These are phyloP conservation scores for Caenorhabditis afra DNA, from an alignment of 2,888 invertebrate genomes.

Conservation along the genomic window DNA sequence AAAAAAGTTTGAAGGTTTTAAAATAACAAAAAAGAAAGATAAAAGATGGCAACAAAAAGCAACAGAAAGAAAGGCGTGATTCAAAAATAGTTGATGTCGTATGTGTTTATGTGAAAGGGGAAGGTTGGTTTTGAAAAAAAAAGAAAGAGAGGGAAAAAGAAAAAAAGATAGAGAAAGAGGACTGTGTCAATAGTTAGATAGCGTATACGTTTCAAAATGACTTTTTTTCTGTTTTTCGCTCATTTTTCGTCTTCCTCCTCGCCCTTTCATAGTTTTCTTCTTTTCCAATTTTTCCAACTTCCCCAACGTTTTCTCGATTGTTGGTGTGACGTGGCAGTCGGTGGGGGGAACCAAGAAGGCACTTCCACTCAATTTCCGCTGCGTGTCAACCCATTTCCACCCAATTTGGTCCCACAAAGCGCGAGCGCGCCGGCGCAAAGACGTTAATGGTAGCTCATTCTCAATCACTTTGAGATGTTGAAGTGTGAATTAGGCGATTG, in stretches of 20 bases:
- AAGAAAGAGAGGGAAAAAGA: background rate
- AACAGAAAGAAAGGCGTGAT: background rate
- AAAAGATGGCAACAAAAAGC: background rate
- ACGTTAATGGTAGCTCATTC: slow-evolving; percentile 1
- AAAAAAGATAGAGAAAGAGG: background rate
- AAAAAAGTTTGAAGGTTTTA: background rate
- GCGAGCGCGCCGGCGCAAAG: too few relatives aligned
- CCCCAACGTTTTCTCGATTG: too few relatives aligned
- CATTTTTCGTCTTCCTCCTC: slow-evolving; percentile 1
- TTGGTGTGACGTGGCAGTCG: slow-evolving; percentile 15
- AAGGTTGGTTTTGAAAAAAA: background rate
- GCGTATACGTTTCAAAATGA: slow-evolving; percentile 49
- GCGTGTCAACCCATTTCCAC: background rate
- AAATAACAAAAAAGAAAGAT: background rate
- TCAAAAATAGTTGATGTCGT: background rate
- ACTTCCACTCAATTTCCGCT: too few relatives aligned
- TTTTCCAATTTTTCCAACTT: too few relatives aligned
- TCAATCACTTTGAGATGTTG: slow-evolving; percentile 17
- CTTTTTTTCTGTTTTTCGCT: slow-evolving; percentile 22
- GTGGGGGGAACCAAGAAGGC: background rate
- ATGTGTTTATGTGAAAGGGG: slow-evolving; percentile 7
- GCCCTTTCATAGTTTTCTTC: too few relatives aligned
- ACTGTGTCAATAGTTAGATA: slow-evolving; percentile 48
- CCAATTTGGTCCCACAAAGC: slow-evolving; percentile 3
- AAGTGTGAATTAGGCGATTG: too few relatives aligned